Conservation (phyloP, 2,113 vertebrate species). For the Ailuropoda melanoleuca region DNA sequence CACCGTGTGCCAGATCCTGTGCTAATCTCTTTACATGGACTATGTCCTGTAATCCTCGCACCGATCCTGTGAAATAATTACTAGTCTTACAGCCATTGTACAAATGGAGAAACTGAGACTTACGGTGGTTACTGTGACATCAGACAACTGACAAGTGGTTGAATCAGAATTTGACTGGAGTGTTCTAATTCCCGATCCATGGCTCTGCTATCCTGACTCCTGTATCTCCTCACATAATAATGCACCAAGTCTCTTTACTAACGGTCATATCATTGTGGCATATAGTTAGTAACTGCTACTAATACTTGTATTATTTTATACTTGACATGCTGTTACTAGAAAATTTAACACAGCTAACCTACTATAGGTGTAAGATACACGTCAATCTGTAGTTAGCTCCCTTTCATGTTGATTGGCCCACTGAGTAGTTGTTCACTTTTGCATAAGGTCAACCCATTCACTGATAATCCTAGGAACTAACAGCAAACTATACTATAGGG, state of each 20-base stretch:
- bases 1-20: background rate
- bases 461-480: background rate
- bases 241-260: background rate
- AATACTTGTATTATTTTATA: background rate
- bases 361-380: background rate
- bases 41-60: background rate
- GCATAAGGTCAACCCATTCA: background rate
- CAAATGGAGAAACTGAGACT: conserved; percentile 1
- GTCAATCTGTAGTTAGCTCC: background rate
- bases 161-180: background rate
- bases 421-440: background rate
- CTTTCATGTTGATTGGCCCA: background rate
- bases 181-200: background rate
- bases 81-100: background rate
- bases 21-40: background rate
- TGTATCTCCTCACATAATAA: background rate
- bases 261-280: background rate
- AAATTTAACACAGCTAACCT: background rate
- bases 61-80: background rate
- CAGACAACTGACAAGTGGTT: background rate
- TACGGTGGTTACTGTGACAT: background rate
- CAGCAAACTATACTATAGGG: background rate
- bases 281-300: background rate
- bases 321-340: background rate
- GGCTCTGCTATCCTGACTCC: background rate